Evolutionary conservation across 2,888 invertebrate species (phyloP).

Genomic region (Frankliniella intonsa): DNA sequence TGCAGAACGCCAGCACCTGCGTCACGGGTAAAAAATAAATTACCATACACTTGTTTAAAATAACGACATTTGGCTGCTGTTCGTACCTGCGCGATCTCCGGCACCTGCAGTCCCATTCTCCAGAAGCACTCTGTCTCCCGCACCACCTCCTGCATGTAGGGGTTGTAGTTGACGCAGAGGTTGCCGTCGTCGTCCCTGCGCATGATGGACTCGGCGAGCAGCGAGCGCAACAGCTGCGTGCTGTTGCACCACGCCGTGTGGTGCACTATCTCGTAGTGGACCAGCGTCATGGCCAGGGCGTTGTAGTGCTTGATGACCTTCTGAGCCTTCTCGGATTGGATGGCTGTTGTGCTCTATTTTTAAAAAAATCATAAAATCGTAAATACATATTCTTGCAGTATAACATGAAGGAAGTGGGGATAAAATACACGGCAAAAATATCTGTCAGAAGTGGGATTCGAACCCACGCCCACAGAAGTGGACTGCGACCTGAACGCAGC

Average conservation of each 20-base stretch:
- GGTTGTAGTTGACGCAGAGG: constrained; percentile 68
- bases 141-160: constrained; percentile 65
- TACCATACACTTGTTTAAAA: no score
- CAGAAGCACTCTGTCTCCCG: constrained; percentile 77
- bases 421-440: constrained; percentile 58
- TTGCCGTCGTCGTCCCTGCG: constrained; percentile 60
- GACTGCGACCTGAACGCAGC: constrained; percentile 39
- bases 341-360: background rate
- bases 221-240: constrained; percentile 48
- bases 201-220: constrained; percentile 66
- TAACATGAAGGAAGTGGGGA: constrained; percentile 56
- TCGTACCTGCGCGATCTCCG: constrained; percentile 69
- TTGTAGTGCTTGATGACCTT: constrained; percentile 73
- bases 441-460: constrained; percentile 57
- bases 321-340: constrained; percentile 50
- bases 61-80: constrained; percentile 48
- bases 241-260: constrained; percentile 69
- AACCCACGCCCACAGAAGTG: constrained; percentile 53
- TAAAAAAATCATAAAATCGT: no score
- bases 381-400: no score
- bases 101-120: constrained; percentile 68
- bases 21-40: background rate
- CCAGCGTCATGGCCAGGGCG: constrained; percentile 69
- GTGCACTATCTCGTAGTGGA: constrained; percentile 77
- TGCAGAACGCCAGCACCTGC: constrained; percentile 5